These are phyloP conservation scores for Neoitamus cyanurus DNA, from an alignment of 2,888 invertebrate genomes.

Conservation along the genomic window DNA sequence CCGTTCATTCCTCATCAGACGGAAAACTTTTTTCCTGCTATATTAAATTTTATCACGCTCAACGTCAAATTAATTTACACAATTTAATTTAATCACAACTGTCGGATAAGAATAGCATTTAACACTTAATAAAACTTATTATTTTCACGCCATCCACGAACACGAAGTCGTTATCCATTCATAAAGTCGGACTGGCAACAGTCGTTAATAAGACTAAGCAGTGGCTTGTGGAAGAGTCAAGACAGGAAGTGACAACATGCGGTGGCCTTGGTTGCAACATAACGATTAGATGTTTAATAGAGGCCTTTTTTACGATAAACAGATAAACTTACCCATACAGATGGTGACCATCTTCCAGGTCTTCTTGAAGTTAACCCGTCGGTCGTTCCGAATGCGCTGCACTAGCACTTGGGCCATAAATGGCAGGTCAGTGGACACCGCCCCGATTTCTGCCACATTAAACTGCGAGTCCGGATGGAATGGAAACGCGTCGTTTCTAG, in stretches of 20 bases:
- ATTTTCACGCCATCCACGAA: not conserved
- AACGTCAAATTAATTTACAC: constrained; percentile 7
- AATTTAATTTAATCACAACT: constrained; percentile 17
- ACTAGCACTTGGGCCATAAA: constrained; percentile 69
- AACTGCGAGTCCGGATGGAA: constrained; percentile 66
- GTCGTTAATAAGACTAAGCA: not conserved
- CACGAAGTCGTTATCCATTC: not conserved
- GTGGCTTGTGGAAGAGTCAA: not conserved
- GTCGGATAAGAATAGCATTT: not conserved
- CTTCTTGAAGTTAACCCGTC: constrained; percentile 66
- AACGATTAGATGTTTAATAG: not conserved
- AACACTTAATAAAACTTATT: not conserved
- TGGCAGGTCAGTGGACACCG: constrained; percentile 68
- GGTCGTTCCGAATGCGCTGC: constrained; percentile 67
- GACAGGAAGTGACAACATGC: not conserved
- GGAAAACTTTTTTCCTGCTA: not conserved
- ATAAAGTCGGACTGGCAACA: not conserved
- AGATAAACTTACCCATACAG: constrained; percentile 58
- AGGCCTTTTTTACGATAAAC: not conserved
- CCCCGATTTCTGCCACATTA: constrained; percentile 69
- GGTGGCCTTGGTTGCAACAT: not conserved
- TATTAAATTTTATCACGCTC: not conserved
- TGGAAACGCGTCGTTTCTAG: constrained; percentile 65
- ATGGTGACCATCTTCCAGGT: constrained; percentile 77
- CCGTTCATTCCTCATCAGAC: not conserved